Evolutionary conservation across 2,797 vertebrate species (phyloP).

Genomic region (Amniataba percoides): DNA sequence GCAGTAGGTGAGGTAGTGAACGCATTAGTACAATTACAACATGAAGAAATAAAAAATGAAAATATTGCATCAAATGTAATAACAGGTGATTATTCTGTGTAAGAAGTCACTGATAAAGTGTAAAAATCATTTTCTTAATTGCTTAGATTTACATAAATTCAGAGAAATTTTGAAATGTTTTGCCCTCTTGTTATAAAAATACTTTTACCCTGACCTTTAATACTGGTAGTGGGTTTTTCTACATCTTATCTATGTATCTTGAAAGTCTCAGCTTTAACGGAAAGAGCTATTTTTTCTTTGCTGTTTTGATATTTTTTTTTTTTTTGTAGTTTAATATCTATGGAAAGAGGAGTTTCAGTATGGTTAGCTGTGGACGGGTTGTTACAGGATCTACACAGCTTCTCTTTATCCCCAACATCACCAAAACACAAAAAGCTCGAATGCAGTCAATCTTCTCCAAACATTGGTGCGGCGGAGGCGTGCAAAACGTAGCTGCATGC

Average conservation of each 20-base stretch:
- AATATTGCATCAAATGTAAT: not conserved
- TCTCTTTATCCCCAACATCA: not conserved
- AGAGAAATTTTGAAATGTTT: too few species aligned
- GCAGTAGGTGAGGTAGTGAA: not conserved
- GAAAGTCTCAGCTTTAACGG: not conserved
- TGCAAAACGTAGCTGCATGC: conserved; percentile 7
- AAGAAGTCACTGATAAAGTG: not conserved
- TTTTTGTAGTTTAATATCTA: not conserved
- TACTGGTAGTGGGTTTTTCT: not conserved
- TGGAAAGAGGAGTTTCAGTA: not conserved
- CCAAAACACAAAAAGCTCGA: not conserved
- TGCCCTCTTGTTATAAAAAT: not conserved
- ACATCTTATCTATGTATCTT: not conserved
- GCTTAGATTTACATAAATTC: too few species aligned
- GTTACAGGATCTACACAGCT: not conserved
- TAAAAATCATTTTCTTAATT: not conserved
- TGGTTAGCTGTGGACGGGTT: not conserved
- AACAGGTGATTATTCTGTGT: not conserved
- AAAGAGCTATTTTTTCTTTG: not conserved
- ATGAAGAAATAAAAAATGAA: not conserved
- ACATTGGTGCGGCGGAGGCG: not conserved
- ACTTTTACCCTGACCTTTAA: not conserved
- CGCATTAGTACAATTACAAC: not conserved
- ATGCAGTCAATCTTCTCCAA: not conserved
- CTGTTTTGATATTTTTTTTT: not conserved